Evolutionary conservation across 1,140 invertebrate species (phyloP), one percentile per base, ranked within the genome.

Genomic region (Cepaea nemoralis): DNA sequence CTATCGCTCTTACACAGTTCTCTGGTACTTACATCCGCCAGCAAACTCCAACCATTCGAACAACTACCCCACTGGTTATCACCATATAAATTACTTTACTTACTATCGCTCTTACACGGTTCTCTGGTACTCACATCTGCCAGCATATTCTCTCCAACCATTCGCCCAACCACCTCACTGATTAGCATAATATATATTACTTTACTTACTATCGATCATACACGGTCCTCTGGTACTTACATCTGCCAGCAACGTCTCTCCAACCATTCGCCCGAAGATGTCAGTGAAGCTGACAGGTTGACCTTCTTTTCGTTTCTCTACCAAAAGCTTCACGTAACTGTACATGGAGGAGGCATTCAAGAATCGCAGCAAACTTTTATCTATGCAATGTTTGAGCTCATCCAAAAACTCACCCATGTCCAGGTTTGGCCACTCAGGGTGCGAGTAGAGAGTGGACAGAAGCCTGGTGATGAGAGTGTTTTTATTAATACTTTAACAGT

Each of bases 201-300:
- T n/a, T n/a, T n/a, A n/a, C n/a, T n/a, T n/a, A n/a, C n/a, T n/a
- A n/a, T n/a, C n/a, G n/a, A n/a, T n/a, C n/a, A n/a, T n/a, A n/a
- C n/a, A n/a, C n/a, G n/a, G n/a, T n/a, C n/a, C n/a, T n/a, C n/a
- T n/a, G n/a, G 6, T 22, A 84, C 90, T 87, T 90, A 92, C 92
- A 67, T 87, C 89, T 86, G 88, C 90, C 0, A 93, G 78, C 14
- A 93, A 84, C 10, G 91, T 92, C 84, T 93, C 92, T 59, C 92
- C 92, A 24, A 93, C 88, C 69, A 93, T 86, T 82, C 92, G 89
- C 14, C 92, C 92, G 85, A 93, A 93, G 74, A 93, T 91, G 83
- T 93, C 92, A 0, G 92, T 93, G 82, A 93, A 93, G 80, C 91
- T 92, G 42, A 93, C 89, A 35, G 92, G 92, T 67, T 93, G 92